phyloP scores from a whole-genome alignment of 2,113 vertebrate species.

The Muntiacus reevesi region DNA sequence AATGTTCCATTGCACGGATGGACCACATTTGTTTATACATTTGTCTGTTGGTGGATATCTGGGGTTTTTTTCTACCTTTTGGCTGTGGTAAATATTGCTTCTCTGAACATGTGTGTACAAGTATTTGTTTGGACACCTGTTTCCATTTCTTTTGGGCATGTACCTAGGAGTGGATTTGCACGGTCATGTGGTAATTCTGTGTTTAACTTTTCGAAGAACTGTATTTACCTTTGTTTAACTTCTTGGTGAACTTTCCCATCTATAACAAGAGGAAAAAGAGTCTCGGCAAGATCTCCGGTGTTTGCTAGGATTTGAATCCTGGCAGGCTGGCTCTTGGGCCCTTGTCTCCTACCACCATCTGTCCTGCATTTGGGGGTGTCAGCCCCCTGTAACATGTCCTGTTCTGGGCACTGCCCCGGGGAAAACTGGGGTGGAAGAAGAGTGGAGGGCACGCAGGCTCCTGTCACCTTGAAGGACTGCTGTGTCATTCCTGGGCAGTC shows the following conservation, averaged over 20 bases:
- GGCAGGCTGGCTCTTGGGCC: neutral
- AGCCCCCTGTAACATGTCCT: fast-evolving
- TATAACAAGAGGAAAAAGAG: neutral
- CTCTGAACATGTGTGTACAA: neutral
- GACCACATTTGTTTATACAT: neutral
- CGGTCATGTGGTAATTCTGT: neutral
- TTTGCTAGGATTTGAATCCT: neutral
- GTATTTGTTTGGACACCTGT: neutral
- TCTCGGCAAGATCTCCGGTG: neutral
- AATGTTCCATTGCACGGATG: neutral
- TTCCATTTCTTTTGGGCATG: neutral
- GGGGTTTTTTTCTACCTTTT: neutral
- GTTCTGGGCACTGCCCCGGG: neutral
- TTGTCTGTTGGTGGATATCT: too few species aligned
- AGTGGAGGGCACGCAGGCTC: neutral
- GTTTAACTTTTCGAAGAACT: neutral
- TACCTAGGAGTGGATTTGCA: neutral
- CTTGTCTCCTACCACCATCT: fast-evolving
- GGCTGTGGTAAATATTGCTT: neutral
- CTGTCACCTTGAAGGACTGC: neutral
- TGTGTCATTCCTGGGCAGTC: neutral
- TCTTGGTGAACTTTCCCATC: neutral
- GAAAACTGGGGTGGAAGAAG: neutral
- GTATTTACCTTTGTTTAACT: neutral
- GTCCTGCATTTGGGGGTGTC: neutral